A percentile compares a stretch with the other conserved stretches of the same genome.
Evolutionary conservation across 2,888 invertebrate species (phyloP).

Genomic region (Gortyna flavago): DNA sequence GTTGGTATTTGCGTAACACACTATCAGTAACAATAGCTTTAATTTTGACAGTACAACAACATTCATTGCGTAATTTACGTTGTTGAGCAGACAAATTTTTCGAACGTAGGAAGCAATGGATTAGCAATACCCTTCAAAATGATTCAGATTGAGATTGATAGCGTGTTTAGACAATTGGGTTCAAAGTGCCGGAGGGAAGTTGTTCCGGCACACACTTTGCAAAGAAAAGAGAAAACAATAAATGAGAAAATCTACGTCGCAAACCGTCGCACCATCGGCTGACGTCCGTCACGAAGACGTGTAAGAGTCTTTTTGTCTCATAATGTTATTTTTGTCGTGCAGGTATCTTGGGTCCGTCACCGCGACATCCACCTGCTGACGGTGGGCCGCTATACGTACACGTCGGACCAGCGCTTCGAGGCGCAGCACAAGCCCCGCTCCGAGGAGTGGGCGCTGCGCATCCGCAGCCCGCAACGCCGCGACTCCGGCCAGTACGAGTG

Average conservation of each 20-base stretch:
- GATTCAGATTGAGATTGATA: too few relatives aligned
- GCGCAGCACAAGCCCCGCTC: slow-evolving; percentile 95
- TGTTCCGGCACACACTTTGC: too few relatives aligned
- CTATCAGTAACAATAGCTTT: background rate
- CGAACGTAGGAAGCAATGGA: background rate
- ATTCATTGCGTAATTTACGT: background rate
- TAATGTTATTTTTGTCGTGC: background rate
- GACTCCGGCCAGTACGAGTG: slow-evolving; percentile 97
- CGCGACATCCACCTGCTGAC: slow-evolving; percentile 97
- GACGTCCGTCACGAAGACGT: background rate
- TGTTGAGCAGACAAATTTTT: background rate
- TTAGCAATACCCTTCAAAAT: background rate
- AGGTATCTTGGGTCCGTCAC: slow-evolving; percentile 98
- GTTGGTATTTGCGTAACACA: background rate
- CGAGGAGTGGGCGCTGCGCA: slow-evolving; percentile 95
- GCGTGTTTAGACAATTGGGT: too few relatives aligned
- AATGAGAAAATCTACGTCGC: background rate
- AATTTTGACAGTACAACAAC: background rate
- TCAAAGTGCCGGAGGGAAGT: too few relatives aligned
- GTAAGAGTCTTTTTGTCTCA: background rate
- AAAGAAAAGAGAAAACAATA: background rate
- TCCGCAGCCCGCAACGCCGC: slow-evolving; percentile 92
- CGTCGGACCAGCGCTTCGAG: slow-evolving; percentile 94
- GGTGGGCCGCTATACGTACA: slow-evolving; percentile 97
- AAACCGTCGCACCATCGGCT: background rate